Conservation (phyloP, 2,113 vertebrate genomes). For the Zosterops hypoxanthus region DNA sequence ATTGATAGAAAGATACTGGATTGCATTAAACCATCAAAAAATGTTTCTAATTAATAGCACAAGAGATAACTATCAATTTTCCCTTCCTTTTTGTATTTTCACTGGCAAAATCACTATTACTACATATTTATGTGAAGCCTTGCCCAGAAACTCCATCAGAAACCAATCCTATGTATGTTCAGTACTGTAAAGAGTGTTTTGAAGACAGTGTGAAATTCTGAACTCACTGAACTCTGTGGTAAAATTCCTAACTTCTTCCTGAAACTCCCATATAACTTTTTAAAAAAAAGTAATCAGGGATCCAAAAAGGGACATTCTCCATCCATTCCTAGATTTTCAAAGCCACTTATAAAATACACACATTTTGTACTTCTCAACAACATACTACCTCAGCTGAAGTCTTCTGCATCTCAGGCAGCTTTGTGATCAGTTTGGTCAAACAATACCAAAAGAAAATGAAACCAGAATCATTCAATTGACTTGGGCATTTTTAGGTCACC, state of each 20-base stretch:
- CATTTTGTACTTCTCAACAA: not conserved
- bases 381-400: not conserved
- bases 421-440: not conserved
- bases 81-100: not conserved
- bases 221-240: not conserved
- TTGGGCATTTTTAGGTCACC: not conserved
- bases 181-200: not conserved
- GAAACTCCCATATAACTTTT: not conserved
- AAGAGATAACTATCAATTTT: not conserved
- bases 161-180: not conserved
- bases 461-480: not conserved
- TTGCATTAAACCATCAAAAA: not conserved
- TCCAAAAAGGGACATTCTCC: not conserved
- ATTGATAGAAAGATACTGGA: not conserved
- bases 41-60: not conserved
- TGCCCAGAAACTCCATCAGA: not conserved
- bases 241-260: not conserved
- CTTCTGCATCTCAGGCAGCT: not conserved
- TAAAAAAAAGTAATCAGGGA: not conserved
- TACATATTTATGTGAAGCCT: not conserved
- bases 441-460: not conserved
- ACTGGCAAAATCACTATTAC: not conserved
- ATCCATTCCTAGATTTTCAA: not conserved
- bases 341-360: not conserved
- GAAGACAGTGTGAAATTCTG: not conserved